These are phyloP conservation scores for Echinops telfairi DNA, from an alignment of 2,113 vertebrate species.

Conservation along the genomic window DNA sequence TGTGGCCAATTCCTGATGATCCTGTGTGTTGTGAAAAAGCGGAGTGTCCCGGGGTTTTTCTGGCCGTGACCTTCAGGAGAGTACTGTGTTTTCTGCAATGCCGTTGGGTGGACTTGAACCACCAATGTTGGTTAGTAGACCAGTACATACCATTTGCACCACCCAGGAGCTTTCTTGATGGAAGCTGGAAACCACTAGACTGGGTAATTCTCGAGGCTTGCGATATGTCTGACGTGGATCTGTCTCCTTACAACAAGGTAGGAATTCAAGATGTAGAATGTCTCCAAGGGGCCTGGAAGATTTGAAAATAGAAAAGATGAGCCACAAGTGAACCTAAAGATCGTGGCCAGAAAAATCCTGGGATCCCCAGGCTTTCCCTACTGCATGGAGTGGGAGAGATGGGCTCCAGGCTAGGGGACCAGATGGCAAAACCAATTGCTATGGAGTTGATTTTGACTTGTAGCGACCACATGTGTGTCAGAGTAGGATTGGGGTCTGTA, in stretches of 20 bases:
- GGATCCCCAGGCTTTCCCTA: not conserved
- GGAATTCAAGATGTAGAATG: not conserved
- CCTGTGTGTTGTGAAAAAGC: not conserved
- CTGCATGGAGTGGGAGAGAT: not conserved
- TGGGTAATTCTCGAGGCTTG: not conserved
- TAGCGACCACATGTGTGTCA: not conserved
- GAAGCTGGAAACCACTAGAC: not conserved
- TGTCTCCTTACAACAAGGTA: not conserved
- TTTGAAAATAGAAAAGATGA: not conserved
- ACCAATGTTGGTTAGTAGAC: not conserved
- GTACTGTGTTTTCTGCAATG: too few species aligned
- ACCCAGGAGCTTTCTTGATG: not conserved
- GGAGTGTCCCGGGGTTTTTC: not conserved
- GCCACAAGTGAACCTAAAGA: fast-evolving
- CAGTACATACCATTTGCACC: not conserved
- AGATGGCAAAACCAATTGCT: not conserved
- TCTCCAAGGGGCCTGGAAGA: not conserved
- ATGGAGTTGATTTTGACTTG: not conserved
- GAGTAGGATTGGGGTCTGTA: not conserved
- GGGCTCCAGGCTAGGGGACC: not conserved
- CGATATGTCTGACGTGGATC: not conserved
- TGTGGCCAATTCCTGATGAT: not conserved
- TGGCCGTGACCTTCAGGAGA: not conserved
- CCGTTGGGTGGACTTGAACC: not conserved
- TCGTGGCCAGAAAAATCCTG: too few species aligned